Percentiles rank a stretch among this genome's conserved stretches.
Evolutionary conservation across 2,797 vertebrate genomes (phyloP).

Genomic region (Phrynocephalus guinanensis): DNA sequence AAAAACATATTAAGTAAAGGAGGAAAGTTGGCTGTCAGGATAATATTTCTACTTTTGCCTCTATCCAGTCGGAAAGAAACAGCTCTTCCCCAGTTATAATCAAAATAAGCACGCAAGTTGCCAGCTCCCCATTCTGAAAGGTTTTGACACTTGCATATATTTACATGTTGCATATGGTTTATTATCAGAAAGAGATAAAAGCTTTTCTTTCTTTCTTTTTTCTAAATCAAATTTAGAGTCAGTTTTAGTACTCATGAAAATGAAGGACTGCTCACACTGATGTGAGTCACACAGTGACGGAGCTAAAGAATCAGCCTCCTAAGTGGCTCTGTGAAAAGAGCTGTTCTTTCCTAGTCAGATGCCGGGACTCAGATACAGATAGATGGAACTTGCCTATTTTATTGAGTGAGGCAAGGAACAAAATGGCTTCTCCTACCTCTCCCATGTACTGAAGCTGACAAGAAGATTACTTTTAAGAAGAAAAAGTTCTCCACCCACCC

Average conservation of each 20-base stretch:
- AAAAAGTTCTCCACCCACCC: background rate
- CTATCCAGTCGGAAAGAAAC: conserved; percentile 56
- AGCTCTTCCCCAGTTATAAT: conserved; percentile 46
- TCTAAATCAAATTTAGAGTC: background rate
- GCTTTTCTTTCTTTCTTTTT: background rate
- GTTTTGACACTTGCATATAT: conserved; percentile 33
- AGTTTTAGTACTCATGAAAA: rapidly evolving
- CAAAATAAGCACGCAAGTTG: conserved; percentile 59
- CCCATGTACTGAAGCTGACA: background rate
- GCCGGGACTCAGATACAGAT: background rate
- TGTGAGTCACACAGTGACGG: rapidly evolving
- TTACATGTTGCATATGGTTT: conserved; percentile 49
- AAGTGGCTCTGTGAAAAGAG: background rate
- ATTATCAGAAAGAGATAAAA: conserved; percentile 45
- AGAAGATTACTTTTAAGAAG: background rate
- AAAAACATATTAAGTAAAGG: conserved; percentile 54
- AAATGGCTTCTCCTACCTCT: background rate
- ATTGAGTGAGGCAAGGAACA: background rate
- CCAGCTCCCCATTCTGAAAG: conserved; percentile 43
- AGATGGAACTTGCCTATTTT: background rate
- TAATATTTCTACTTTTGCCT: conserved; percentile 64
- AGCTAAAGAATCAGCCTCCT: background rate
- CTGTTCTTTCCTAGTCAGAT: background rate
- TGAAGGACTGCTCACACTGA: background rate
- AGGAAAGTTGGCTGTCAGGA: conserved; percentile 57